Evolutionary conservation across 2,113 vertebrate genomes (phyloP).

Genomic region (Regulus satrapa): DNA sequence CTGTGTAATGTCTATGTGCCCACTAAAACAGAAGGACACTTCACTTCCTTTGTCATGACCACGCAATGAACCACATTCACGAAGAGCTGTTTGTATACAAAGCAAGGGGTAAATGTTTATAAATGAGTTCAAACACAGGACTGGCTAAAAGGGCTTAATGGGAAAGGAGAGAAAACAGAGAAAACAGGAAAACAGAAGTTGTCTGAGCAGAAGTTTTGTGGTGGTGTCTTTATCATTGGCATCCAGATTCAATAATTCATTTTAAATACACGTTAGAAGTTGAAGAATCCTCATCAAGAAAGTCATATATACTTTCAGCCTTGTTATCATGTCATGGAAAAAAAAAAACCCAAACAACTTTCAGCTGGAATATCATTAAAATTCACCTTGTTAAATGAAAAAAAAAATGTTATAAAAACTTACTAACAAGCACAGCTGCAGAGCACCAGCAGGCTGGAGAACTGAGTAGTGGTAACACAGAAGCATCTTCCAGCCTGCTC

Average conservation of each 20-base stretch:
- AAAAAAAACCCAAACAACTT: too few species aligned
- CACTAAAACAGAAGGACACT: neutral
- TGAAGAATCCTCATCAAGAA: neutral
- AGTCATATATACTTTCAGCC: neutral
- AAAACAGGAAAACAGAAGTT: neutral
- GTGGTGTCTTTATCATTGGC: neutral
- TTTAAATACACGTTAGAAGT: neutral
- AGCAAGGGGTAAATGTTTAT: neutral
- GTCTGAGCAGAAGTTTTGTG: neutral
- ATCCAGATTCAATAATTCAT: neutral
- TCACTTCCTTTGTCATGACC: neutral
- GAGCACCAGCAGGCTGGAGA: neutral
- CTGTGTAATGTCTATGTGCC: neutral
- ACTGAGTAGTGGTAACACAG: neutral
- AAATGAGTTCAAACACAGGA: neutral
- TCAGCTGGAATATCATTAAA: neutral
- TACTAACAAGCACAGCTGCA: neutral
- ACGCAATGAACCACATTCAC: neutral
- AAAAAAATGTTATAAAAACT: neutral
- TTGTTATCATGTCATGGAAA: neutral
- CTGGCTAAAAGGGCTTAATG: neutral
- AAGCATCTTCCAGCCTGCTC: neutral
- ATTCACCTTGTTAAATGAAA: neutral
- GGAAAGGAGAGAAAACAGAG: neutral
- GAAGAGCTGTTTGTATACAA: neutral